Evolutionary conservation across 2,888 invertebrate species (phyloP).

Genomic region (Agrypnus murinus): DNA sequence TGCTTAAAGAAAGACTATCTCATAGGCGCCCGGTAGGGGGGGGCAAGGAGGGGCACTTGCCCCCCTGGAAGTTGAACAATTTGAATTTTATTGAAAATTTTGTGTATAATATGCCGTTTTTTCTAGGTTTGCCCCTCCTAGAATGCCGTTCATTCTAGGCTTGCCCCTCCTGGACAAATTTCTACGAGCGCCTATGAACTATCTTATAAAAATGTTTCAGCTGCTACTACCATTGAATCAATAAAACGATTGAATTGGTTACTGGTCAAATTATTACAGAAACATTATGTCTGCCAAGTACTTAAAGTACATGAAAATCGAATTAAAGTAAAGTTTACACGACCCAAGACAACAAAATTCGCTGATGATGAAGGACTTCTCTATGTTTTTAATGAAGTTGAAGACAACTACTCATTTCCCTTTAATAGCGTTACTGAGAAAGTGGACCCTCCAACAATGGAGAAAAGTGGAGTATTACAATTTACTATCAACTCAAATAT

Average conservation of each 20-base stretch:
- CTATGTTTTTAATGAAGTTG: conserved; percentile 15
- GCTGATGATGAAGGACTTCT: conserved; percentile 8
- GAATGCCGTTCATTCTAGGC: too few species aligned
- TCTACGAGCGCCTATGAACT: too few species aligned
- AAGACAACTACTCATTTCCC: conserved; percentile 13
- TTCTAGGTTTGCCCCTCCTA: too few species aligned
- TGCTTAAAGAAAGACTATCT: conserved; percentile 26
- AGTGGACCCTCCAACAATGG: conserved; percentile 5
- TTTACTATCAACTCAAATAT: conserved; percentile 13
- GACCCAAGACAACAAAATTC: conserved; percentile 11
- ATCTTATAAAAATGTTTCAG: conserved; percentile 7
- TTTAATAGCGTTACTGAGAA: conserved; percentile 1
- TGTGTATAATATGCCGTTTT: too few species aligned
- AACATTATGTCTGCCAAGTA: conserved; percentile 15
- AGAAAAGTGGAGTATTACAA: conserved; percentile 3
- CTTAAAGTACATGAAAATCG: conserved; percentile 12
- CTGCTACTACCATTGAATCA: conserved; percentile 15
- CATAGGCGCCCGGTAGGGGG: too few species aligned
- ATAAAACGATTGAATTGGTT: conserved; percentile 5
- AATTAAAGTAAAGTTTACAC: conserved; percentile 14
- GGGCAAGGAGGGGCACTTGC: too few species aligned
- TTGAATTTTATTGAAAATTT: too few species aligned
- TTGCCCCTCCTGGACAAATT: too few species aligned
- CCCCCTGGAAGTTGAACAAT: too few species aligned
- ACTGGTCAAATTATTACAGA: conserved; percentile 16